Conservation (phyloP, 1,140 invertebrate species). For the Eurosta solidaginis region DNA sequence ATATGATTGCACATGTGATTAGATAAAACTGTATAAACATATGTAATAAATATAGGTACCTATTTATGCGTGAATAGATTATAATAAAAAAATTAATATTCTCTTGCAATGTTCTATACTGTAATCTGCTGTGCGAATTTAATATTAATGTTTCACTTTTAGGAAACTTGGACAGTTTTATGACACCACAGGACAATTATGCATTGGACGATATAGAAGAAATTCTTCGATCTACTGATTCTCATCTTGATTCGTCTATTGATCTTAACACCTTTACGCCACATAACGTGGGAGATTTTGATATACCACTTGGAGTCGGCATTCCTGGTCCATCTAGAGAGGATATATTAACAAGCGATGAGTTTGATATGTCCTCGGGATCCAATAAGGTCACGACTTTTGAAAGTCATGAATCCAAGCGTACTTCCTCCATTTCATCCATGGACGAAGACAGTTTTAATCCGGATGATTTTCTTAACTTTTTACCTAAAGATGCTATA, state of each 20-base stretch:
- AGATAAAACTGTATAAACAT: too few relatives aligned
- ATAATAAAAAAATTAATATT: too few relatives aligned
- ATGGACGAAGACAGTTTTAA: slow-evolving; percentile 34
- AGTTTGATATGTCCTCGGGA: slow-evolving; percentile 38
- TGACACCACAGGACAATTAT: slow-evolving; percentile 41
- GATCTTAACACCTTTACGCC: slow-evolving; percentile 38
- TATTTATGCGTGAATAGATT: too few relatives aligned
- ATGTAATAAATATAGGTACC: too few relatives aligned
- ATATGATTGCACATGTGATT: too few relatives aligned
- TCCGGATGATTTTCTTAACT: slow-evolving; percentile 42
- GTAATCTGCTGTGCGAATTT: too few relatives aligned
- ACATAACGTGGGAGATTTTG: slow-evolving; percentile 16
- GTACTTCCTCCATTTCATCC: slow-evolving; percentile 30
- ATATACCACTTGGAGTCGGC: background rate
- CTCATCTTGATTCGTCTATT: slow-evolving; percentile 41
- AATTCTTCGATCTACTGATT: slow-evolving; percentile 42
- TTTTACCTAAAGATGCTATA: slow-evolving; percentile 38
- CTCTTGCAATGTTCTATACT: too few relatives aligned
- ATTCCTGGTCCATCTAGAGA: background rate
- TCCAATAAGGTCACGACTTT: background rate
- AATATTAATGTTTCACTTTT: background rate
- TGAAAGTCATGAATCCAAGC: background rate
- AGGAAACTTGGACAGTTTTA: slow-evolving; percentile 27
- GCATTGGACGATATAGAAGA: slow-evolving; percentile 44
- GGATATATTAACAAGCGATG: slow-evolving; percentile 22